Percentiles rank a stretch among this genome's conserved stretches.
Conservation (phyloP, 1,140 invertebrate genomes). For the Eriocheir sinensis region DNA sequence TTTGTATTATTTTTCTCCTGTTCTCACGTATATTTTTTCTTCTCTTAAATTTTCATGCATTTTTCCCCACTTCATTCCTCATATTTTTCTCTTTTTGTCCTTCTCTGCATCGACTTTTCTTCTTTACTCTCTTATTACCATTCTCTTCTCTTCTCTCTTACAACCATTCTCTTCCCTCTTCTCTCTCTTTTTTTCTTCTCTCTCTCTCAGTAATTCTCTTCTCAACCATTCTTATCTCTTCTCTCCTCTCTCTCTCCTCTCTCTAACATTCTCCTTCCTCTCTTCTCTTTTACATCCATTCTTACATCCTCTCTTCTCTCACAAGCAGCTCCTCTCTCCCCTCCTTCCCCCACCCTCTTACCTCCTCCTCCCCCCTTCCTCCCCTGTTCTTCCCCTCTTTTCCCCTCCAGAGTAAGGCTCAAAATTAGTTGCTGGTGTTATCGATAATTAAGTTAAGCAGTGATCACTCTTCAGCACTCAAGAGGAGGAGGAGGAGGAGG, state of each 20-base stretch:
- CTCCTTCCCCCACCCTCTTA: neutral
- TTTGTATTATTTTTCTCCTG: neutral
- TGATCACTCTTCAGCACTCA: slow-evolving; percentile 17
- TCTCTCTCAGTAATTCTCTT: neutral
- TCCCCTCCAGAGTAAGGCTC: slow-evolving; percentile 52
- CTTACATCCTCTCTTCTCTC: too few species aligned
- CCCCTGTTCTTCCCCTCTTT: neutral
- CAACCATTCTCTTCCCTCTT: neutral
- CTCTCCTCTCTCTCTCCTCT: neutral
- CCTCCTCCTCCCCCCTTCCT: neutral
- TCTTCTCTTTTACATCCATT: neutral
- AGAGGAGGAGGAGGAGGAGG: neutral
- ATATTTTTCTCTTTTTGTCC: neutral
- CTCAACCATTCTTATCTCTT: neutral
- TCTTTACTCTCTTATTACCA: too few species aligned
- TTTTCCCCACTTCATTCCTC: neutral
- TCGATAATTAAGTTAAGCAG: slow-evolving; percentile 55
- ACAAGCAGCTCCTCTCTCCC: neutral
- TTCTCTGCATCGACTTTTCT: neutral
- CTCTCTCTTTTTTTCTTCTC: too few species aligned
- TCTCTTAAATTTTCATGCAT: neutral
- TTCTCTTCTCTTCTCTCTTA: too few species aligned
- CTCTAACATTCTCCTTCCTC: neutral
- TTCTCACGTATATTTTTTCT: neutral
- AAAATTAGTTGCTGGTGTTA: slow-evolving; percentile 32